phyloP scores from a whole-genome alignment of 2,797 vertebrate genomes.

The Pipistrellus nathusii region DNA sequence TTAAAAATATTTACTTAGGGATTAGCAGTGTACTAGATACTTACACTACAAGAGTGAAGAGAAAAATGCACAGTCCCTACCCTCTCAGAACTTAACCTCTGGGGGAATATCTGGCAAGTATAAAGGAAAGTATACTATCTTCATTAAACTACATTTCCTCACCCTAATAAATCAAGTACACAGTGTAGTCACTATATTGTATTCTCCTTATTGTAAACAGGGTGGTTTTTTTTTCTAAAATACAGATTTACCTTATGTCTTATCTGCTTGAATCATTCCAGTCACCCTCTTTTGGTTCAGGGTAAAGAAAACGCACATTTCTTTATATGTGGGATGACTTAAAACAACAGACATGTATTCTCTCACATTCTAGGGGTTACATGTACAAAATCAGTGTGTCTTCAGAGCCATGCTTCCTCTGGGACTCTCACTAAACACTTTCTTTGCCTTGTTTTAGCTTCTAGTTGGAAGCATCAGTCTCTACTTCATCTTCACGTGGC shows the following conservation, averaged over 20 bases:
- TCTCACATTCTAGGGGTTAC: neutral
- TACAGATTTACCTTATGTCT: conserved; percentile 1
- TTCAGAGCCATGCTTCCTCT: neutral
- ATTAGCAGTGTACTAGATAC: neutral
- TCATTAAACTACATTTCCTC: neutral
- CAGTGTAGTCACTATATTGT: neutral
- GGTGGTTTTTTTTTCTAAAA: neutral
- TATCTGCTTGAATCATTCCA: neutral
- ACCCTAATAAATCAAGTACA: neutral
- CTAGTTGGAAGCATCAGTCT: neutral
- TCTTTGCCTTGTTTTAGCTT: neutral
- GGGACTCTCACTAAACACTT: neutral
- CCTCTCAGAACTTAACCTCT: neutral
- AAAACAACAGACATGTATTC: neutral
- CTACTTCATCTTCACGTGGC: neutral
- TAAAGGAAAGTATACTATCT: neutral
- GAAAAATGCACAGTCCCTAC: neutral
- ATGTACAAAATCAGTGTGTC: neutral
- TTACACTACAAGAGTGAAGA: neutral
- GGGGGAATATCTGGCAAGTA: neutral
- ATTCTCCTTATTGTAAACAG: neutral
- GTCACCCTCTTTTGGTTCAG: neutral
- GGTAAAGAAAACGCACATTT: neutral
- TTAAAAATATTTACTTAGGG: neutral
- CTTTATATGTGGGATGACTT: neutral